Percentiles rank a stretch among this genome's conserved stretches.
Conservation (phyloP, 2,888 invertebrate genomes). For the Athalia cordata region DNA sequence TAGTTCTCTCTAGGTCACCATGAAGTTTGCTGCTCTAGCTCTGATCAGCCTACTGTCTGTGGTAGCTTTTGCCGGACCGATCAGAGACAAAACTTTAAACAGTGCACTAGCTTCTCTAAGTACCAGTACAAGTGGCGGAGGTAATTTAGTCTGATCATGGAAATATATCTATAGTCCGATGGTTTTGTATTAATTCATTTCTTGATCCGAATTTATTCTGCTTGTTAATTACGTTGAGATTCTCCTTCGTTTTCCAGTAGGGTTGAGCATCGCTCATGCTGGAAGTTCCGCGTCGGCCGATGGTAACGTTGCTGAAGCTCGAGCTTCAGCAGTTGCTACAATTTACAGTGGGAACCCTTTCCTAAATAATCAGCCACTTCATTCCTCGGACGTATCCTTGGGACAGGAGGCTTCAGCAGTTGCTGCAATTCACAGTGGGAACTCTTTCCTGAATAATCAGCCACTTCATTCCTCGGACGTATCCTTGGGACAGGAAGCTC, state of each 20-base stretch:
- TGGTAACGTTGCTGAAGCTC: neutral
- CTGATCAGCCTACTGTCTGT: constrained; percentile 1
- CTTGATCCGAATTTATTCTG: no score
- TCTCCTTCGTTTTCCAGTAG: neutral
- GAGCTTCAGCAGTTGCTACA: neutral
- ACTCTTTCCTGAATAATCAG: neutral
- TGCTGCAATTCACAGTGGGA: neutral
- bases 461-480: no score
- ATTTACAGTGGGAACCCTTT: constrained; percentile 8
- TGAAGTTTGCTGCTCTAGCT: neutral
- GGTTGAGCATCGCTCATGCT: neutral
- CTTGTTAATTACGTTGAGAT: no score
- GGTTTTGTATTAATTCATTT: no score
- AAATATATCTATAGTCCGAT: no score
- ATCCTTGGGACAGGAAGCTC: no score
- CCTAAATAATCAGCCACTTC: neutral
- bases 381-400: no score
- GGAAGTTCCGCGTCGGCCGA: constrained; percentile 1
- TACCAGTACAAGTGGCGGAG: no score
- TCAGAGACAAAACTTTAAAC: neutral
- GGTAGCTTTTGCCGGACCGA: no score
- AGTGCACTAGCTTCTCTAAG: no score
- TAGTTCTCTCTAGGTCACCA: constrained; percentile 11
- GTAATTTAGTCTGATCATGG: no score
- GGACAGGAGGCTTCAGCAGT: no score